These are phyloP conservation scores for Cotesia congregata DNA, from an alignment of 2,888 invertebrate genomes.

Conservation along the genomic window DNA sequence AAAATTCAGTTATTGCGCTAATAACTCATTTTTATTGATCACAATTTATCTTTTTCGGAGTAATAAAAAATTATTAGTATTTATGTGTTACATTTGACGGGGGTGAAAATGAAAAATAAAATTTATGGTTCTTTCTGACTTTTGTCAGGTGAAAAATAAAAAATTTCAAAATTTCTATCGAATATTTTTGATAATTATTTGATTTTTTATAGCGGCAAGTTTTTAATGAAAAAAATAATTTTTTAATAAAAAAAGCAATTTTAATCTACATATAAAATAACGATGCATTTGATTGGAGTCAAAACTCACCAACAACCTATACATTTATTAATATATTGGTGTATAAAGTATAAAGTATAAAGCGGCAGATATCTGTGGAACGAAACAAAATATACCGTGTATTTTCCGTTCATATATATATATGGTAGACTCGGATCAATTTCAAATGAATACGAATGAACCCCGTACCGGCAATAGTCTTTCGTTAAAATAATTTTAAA, in stretches of 20 bases:
- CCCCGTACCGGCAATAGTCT: background rate
- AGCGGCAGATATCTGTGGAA: background rate
- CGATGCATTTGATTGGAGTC: background rate
- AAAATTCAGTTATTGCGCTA: background rate
- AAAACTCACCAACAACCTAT: background rate
- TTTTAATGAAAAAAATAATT: no score
- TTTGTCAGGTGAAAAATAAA: no score
- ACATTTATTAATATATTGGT: background rate
- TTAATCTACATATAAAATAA: background rate
- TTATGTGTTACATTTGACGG: background rate
- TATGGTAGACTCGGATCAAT: background rate
- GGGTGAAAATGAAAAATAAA: background rate
- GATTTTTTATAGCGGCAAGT: no score
- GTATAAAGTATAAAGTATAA: background rate
- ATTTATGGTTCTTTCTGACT: background rate
- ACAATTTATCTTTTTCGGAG: background rate
- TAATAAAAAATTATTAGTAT: slow-evolving; percentile 1
- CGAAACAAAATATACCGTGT: background rate
- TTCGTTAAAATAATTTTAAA: background rate
- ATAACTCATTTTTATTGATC: background rate
- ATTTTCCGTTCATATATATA: background rate
- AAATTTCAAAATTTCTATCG: no score
- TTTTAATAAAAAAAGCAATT: background rate
- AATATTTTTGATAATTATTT: no score
- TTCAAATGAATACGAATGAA: slow-evolving; percentile 1